These are phyloP conservation scores for Drosophila sucinea DNA, from an alignment of 1,140 invertebrate genomes.

Conservation along the genomic window DNA sequence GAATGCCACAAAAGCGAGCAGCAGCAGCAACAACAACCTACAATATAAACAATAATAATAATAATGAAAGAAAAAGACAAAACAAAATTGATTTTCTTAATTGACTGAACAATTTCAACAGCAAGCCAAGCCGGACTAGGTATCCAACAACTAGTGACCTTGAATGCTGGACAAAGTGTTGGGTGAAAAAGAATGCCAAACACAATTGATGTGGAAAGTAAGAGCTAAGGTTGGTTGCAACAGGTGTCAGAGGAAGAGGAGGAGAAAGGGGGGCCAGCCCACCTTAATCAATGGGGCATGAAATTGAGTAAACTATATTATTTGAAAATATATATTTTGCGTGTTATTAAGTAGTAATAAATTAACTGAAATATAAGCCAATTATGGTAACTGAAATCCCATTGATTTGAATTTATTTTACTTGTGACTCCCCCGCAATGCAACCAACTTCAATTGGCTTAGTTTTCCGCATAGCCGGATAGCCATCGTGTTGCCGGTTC, in stretches of 20 bases:
- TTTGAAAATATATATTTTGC: constrained; percentile 44
- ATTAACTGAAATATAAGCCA: constrained; percentile 50
- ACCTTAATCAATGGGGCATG: constrained; percentile 43
- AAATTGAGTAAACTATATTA: constrained; percentile 41
- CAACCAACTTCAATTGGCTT: constrained; percentile 6
- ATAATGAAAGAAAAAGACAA: constrained; percentile 42
- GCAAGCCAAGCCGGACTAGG: constrained; percentile 40
- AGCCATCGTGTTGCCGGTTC: constrained; percentile 23
- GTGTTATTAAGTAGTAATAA: constrained; percentile 52
- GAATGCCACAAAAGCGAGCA: constrained; percentile 46
- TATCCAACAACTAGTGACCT: constrained; percentile 60
- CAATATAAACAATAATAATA: constrained; percentile 24
- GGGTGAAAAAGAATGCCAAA: constrained; percentile 66
- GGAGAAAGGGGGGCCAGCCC: background rate
- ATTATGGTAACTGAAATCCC: background rate
- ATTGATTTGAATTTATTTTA: constrained; percentile 27
- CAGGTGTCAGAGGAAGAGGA: background rate
- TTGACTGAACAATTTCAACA: constrained; percentile 75
- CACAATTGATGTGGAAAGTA: constrained; percentile 60
- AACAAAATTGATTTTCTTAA: constrained; percentile 75
- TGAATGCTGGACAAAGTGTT: constrained; percentile 57
- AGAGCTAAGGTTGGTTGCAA: constrained; percentile 27
- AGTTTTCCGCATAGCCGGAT: constrained; percentile 34
- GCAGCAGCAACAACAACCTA: constrained; percentile 11
- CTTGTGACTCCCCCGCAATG: background rate